Percentiles rank a stretch among this genome's conserved stretches.
Conservation (phyloP, 2,113 vertebrate genomes). For the Muntiacus muntjak region DNA sequence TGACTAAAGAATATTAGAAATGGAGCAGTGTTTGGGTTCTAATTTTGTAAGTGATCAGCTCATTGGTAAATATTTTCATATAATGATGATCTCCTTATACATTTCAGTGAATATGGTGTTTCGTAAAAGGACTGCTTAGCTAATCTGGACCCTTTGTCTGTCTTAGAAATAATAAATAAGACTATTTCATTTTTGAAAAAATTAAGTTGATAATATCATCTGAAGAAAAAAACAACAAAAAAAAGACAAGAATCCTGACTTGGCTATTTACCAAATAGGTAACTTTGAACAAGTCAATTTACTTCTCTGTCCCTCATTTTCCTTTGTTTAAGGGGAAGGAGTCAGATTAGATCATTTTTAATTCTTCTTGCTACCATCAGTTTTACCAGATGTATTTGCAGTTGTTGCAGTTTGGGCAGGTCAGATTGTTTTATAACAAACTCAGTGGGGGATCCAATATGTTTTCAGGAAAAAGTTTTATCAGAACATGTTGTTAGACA, state of each 20-base stretch:
- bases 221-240: neutral
- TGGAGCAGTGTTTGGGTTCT: neutral
- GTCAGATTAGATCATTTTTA: neutral
- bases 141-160: neutral
- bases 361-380: neutral
- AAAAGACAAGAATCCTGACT: neutral
- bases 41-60: neutral
- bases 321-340: neutral
- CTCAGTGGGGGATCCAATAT: neutral
- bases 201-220: neutral
- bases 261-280: neutral
- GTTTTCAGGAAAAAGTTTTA: slow-evolving; percentile 37
- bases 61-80: neutral
- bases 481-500: slow-evolving; percentile 1
- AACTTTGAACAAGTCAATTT: neutral
- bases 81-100: neutral
- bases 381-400: neutral
- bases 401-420: neutral
- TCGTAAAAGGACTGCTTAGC: neutral
- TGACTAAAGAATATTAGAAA: neutral
- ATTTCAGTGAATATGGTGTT: neutral
- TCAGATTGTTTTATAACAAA: neutral
- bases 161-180: neutral
- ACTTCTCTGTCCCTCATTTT: neutral
- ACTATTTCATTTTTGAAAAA: neutral